These are phyloP conservation scores for Pandion haliaetus DNA, from an alignment of 2,113 vertebrate genomes.

Conservation along the genomic window DNA sequence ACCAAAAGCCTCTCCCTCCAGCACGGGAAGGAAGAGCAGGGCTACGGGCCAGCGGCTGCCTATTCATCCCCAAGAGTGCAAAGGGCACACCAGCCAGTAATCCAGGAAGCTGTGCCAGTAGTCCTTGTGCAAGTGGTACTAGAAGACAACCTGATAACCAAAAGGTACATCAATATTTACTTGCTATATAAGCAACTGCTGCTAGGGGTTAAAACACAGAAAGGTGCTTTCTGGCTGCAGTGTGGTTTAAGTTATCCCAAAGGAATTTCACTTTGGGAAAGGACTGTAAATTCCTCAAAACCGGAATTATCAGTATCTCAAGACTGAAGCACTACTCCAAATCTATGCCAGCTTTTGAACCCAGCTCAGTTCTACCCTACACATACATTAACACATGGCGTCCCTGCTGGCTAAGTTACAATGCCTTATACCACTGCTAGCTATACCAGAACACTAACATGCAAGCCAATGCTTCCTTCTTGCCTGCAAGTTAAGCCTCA, in stretches of 20 bases:
- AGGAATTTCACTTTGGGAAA: background rate
- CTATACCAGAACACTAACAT: background rate
- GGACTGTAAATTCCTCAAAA: background rate
- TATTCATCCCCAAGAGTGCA: background rate
- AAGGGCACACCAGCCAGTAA: background rate
- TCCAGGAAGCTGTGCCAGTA: background rate
- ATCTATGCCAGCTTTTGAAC: background rate
- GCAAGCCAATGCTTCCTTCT: background rate
- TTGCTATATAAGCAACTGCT: background rate
- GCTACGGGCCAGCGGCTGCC: background rate
- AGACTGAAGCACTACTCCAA: background rate
- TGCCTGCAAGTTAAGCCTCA: background rate
- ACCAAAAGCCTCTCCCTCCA: slow-evolving; percentile 4
- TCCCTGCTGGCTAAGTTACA: background rate
- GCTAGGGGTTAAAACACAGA: background rate
- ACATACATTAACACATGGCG: accelerated
- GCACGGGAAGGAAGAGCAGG: background rate
- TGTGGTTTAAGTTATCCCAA: background rate
- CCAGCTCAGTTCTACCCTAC: background rate
- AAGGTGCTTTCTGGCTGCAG: background rate
- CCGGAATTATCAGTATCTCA: background rate
- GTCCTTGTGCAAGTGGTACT: background rate
- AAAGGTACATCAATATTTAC: slow-evolving; percentile 37
- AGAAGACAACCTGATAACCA: slow-evolving; percentile 24
- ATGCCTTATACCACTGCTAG: too few species aligned